Base-by-base conservation (phyloP, 2,797 vertebrate genomes). In the Paguma larvata region DNA sequence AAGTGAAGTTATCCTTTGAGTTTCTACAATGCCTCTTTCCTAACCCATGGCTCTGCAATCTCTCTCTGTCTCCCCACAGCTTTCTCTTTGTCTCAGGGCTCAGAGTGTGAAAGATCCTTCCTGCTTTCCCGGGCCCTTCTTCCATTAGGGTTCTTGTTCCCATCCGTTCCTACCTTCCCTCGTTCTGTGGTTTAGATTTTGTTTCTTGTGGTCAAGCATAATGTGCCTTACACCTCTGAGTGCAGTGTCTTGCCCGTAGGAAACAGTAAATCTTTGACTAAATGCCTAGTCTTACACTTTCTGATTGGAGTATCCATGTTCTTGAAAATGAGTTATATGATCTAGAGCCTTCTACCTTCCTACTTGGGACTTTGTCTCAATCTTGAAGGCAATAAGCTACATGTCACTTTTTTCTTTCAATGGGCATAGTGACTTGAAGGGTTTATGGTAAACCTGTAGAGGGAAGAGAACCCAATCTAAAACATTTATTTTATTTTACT, bases 321-420 rank as follows among this genome's bases (percentile, higher is more conserved):
- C 14, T 95, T 78, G 53, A 78, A 92, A 86, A 77, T 53, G 65
- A 91, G 4, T 70, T 30, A 56, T 19, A 44, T 16, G 12, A 72
- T 72, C 62, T 32, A 88, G 89, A 93, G 83, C 46, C 51, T 93
- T 89, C 79, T 96, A 27, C 19, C 11, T 91, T 85, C 38, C 34
- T 59, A n/a, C 30, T 48, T 85, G n/a, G 51, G 46, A 75, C 19
- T 92, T 77, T 38, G n/a, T 84, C 82, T 83, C 11, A 10, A 18
- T 87, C 78, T 89, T 75, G 34, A 95, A 93, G 48, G n/a, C 46
- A 51, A 4, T 80, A n/a, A 72, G 32, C 15, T 73, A 41, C 83
- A 32, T 91, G 65, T 12, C 62, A 72, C 13, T 32, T 34, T 92
- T 83, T 90, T 67, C 53, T 72, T 56, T 92, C 44, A 67, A 14